Conservation (phyloP, 2,797 vertebrate species). For the Coluber constrictor region DNA sequence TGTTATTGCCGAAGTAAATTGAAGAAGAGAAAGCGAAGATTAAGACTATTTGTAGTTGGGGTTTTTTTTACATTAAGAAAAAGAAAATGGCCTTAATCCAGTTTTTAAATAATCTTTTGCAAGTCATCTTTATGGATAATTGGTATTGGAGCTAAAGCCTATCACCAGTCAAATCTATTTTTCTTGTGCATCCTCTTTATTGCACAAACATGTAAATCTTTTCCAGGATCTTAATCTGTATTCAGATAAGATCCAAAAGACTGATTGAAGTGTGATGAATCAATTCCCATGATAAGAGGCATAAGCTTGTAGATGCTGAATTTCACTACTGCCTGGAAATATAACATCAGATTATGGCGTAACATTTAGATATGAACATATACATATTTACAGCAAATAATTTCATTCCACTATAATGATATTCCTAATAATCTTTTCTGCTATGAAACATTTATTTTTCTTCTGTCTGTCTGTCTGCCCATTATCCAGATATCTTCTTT, state of each 20-base stretch:
- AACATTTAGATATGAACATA: slow-evolving; percentile 49
- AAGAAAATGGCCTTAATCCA: slow-evolving; percentile 19
- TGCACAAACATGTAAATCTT: slow-evolving; percentile 44
- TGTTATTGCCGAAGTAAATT: slow-evolving; percentile 11
- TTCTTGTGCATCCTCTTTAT: slow-evolving; percentile 10
- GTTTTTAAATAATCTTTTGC: slow-evolving; percentile 9
- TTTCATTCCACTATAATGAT: slow-evolving; percentile 15
- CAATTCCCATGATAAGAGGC: slow-evolving; percentile 49
- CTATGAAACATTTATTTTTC: not conserved
- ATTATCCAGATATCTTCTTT: not conserved
- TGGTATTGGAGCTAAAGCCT: slow-evolving; percentile 39
- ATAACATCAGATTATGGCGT: slow-evolving; percentile 39
- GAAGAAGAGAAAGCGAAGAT: not conserved
- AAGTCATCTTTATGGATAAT: slow-evolving; percentile 27
- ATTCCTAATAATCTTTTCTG: not conserved
- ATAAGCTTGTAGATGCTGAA: slow-evolving; percentile 47
- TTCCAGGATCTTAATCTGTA: slow-evolving; percentile 41
- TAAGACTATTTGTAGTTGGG: not conserved
- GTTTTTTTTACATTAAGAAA: not conserved
- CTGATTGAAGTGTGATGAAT: slow-evolving; percentile 58
- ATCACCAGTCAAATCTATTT: slow-evolving; percentile 31
- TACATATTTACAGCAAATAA: slow-evolving; percentile 24
- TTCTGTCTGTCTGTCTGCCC: not conserved
- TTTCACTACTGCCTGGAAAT: slow-evolving; percentile 45
- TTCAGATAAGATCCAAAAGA: slow-evolving; percentile 57